phyloP scores from a whole-genome alignment of 1,140 invertebrate genomes.

The Aphelenchoides avenae region DNA sequence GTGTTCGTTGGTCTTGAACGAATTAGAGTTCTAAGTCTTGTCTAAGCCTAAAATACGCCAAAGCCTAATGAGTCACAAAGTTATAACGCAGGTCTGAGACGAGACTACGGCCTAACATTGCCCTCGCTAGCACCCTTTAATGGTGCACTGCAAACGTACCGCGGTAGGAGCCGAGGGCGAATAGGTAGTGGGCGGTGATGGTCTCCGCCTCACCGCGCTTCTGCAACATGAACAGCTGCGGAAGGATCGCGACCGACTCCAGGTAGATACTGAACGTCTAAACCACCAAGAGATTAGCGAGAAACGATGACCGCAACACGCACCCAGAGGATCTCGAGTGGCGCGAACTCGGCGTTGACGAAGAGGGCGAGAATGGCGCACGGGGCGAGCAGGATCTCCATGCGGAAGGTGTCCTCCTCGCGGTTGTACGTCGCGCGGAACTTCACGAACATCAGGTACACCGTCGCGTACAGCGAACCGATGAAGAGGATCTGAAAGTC shows the following conservation, averaged over 20 bases:
- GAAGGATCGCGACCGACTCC: conserved; percentile 95
- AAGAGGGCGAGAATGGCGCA: conserved; percentile 77
- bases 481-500: conserved; percentile 73
- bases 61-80: no score
- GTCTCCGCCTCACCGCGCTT: conserved; percentile 98
- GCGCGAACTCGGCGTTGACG: conserved; percentile 63
- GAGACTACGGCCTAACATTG: no score
- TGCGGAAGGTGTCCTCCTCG: conserved; percentile 67
- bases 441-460: conserved; percentile 93
- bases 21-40: no score
- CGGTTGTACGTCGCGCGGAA: conserved; percentile 70
- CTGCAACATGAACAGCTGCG: conserved; percentile 94
- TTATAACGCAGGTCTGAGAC: no score
- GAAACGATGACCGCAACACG: conserved; percentile 99
- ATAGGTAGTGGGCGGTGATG: conserved; percentile 97
- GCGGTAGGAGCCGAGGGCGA: conserved; percentile 86
- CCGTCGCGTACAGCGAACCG: conserved; percentile 77
- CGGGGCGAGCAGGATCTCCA: conserved; percentile 89
- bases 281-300: no score
- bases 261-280: conserved; percentile 99
- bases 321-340: conserved; percentile 80
- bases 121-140: no score
- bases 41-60: no score
- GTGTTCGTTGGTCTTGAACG: no score
- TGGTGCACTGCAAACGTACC: no score